A percentile compares a stretch with the other conserved stretches of the same genome.
Conservation (phyloP, 2,113 vertebrate genomes). For the Siphamia tubifer region DNA sequence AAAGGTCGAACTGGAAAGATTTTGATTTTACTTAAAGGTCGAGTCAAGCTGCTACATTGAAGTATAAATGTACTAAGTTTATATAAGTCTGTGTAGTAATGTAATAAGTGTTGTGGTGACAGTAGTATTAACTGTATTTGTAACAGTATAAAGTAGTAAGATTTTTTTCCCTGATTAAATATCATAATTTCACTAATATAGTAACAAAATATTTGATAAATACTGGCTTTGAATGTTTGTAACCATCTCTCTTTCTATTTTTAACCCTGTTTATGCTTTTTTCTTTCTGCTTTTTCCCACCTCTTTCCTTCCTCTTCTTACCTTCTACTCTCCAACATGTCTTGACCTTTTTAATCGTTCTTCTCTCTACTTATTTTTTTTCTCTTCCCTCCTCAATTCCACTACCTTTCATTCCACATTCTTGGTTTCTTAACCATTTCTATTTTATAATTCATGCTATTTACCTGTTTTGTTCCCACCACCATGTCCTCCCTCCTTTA, state of each 20-base stretch:
- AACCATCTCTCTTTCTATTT: slow-evolving; percentile 22
- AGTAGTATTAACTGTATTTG: slow-evolving; percentile 11
- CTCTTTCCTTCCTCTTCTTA: not conserved
- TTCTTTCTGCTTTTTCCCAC: slow-evolving; percentile 49
- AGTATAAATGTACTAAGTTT: not conserved
- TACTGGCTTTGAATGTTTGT: not conserved
- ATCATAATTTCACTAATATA: not conserved
- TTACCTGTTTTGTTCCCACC: not conserved
- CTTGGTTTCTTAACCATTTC: not conserved
- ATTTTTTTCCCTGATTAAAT: not conserved
- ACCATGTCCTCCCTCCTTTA: not conserved
- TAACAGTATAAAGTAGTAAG: slow-evolving; percentile 4
- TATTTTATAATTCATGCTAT: too few relatives aligned
- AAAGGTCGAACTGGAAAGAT: too few relatives aligned
- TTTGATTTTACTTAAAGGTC: not conserved
- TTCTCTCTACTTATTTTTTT: not conserved
- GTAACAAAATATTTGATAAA: not conserved
- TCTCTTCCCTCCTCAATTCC: not conserved
- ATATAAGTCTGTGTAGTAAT: slow-evolving; percentile 24
- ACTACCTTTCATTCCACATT: too few relatives aligned
- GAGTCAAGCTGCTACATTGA: not conserved
- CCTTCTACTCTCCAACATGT: not conserved
- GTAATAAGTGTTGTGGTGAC: slow-evolving; percentile 26
- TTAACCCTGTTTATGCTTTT: slow-evolving; percentile 40
- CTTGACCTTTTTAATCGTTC: not conserved